phyloP scores from a whole-genome alignment of 2,888 invertebrate species.

The Vanessa cardui region DNA sequence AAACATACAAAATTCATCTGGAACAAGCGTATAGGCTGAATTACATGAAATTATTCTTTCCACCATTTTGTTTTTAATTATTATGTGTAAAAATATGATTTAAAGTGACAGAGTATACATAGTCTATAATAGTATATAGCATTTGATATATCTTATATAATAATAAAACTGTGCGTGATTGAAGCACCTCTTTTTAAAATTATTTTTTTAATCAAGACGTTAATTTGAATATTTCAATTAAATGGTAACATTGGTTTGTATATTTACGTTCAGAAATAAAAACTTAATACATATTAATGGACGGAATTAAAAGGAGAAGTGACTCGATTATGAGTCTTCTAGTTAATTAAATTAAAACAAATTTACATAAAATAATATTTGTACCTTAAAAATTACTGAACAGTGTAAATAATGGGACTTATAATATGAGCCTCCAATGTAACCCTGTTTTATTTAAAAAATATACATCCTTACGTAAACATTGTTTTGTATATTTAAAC shows the following conservation, averaged over 20 bases:
- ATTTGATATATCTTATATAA: neutral
- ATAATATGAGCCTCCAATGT: slow-evolving; percentile 44
- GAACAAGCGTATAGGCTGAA: neutral
- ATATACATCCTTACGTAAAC: neutral
- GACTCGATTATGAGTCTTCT: neutral
- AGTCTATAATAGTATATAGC: too few species aligned
- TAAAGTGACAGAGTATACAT: neutral
- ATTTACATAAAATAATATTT: slow-evolving; percentile 28
- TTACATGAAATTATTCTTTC: neutral
- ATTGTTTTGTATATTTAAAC: too few species aligned
- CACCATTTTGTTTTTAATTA: neutral
- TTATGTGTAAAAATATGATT: neutral
- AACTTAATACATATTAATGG: slow-evolving; percentile 19
- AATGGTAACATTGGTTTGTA: neutral
- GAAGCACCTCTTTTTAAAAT: slow-evolving; percentile 7
- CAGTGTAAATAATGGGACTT: slow-evolving; percentile 41
- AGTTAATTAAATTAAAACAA: slow-evolving; percentile 1
- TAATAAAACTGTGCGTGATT: slow-evolving; percentile 13
- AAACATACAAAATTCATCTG: slow-evolving; percentile 16
- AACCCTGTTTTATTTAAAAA: slow-evolving; percentile 43
- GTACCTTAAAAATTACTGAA: slow-evolving; percentile 40
- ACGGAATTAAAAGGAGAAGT: slow-evolving; percentile 22
- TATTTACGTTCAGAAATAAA: slow-evolving; percentile 6
- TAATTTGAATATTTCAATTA: neutral
- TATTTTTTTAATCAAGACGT: neutral